phyloP scores from a whole-genome alignment of 1,140 invertebrate genomes.

The Temnothorax curvispinosus region DNA sequence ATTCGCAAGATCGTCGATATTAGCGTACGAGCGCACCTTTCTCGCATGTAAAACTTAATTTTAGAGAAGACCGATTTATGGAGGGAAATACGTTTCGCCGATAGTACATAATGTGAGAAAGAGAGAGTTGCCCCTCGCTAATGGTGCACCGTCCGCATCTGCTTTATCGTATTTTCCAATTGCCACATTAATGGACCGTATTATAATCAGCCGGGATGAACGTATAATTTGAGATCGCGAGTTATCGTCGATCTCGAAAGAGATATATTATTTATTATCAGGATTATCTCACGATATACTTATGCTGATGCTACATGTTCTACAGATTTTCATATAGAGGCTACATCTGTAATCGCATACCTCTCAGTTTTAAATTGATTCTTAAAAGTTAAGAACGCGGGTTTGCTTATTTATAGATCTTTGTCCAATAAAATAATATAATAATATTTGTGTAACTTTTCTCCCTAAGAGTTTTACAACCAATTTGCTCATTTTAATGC shows the following conservation, averaged over 20 bases:
- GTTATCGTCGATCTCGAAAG: conserved; percentile 37
- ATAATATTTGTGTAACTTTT: not conserved
- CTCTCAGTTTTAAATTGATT: not conserved
- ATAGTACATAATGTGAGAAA: conserved; percentile 62
- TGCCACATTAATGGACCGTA: conserved; percentile 51
- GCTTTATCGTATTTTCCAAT: conserved; percentile 53
- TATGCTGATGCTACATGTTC: not conserved
- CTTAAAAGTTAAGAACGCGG: not conserved
- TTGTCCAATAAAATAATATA: not conserved
- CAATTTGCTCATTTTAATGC: conserved; percentile 5
- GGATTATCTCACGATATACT: conserved; percentile 30
- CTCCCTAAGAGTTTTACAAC: not conserved
- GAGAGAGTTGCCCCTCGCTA: conserved; percentile 57
- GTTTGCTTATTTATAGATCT: not conserved
- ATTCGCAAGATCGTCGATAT: conserved; percentile 11
- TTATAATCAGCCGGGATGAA: conserved; percentile 43
- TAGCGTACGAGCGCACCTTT: conserved; percentile 22
- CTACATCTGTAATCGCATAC: not conserved
- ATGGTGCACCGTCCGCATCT: conserved; percentile 34
- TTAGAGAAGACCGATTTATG: conserved; percentile 57
- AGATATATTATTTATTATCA: conserved; percentile 51
- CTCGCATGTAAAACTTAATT: conserved; percentile 58
- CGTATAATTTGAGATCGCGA: conserved; percentile 52
- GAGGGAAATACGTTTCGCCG: not conserved
- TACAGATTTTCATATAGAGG: not conserved